Base-by-base conservation (phyloP, 2,797 vertebrate species). In the Linurgus olivaceus region DNA sequence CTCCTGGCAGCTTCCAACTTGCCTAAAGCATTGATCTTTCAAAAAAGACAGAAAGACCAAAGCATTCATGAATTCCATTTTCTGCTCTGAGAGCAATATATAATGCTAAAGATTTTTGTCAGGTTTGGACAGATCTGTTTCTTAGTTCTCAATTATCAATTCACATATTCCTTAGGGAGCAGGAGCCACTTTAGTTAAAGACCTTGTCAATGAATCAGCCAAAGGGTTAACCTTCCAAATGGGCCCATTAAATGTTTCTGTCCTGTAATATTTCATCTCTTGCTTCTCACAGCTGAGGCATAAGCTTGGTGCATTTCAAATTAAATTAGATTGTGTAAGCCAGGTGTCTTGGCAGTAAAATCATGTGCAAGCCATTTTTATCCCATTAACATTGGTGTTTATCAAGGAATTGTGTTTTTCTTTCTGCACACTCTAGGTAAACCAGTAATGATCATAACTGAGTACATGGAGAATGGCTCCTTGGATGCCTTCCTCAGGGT, bases 361-460 rank as follows among this genome's bases (percentile, higher is more conserved):
- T 96, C 94, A 91, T 94, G 95, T 93, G 73, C 90, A 94, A 94
- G 87, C 94, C 94, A 97, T 98, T 98, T 98, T 98, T 96, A 97
- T 97, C 96, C 97, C 96, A 97, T 97, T 98, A 98, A 97, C 96
- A 93, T 93, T 7, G 29, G 66, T 37, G 71, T 95, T 98, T 96
- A 97, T 98, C 87, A 94, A 96, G 93, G 94, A 96, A 97, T 97
- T 97, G 80, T 97, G 94, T 96, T 97, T 97, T 97, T 93, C 90
- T 97, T 96, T 97, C 74, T 95, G 80, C 47, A n/a, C 98, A 93
- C 92, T 98, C 85, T 97, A 99, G 99, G 99, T 98, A 99, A 99
- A 97, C 99, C 99, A 18, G 99, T 99, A 96, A 99, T 99, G 99
- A 99, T 99, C 98, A 99, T 99, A 98, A 99, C 99, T 4, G 99